Evolutionary conservation across 1,140 invertebrate species (phyloP).

Genomic region (Drosophila willistoni): DNA sequence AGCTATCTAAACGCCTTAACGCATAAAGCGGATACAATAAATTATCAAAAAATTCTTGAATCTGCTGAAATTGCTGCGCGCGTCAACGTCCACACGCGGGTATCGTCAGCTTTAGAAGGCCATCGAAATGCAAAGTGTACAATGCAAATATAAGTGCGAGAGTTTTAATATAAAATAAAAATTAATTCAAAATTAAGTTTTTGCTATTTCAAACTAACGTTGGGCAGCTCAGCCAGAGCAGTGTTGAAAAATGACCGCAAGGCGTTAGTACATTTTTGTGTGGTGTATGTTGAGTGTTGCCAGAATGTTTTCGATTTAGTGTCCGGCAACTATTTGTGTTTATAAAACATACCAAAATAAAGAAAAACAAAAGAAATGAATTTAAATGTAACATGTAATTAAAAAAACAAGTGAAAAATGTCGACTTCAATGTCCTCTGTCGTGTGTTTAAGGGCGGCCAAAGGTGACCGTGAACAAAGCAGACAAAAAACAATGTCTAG

Average conservation of each 20-base stretch:
- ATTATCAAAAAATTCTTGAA: background rate
- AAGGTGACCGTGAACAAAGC: slow-evolving; percentile 1
- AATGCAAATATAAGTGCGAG: background rate
- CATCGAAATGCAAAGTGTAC: background rate
- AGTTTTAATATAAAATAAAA: background rate
- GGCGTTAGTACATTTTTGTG: slow-evolving; percentile 14
- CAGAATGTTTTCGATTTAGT: slow-evolving; percentile 6
- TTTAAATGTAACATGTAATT: background rate
- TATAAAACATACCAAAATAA: slow-evolving; percentile 2
- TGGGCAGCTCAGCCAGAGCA: background rate
- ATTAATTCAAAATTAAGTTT: slow-evolving; percentile 13
- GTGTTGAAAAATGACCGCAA: slow-evolving; percentile 13
- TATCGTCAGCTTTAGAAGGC: background rate
- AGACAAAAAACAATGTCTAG: slow-evolving; percentile 14
- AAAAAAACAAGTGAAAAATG: background rate
- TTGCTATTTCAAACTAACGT: slow-evolving; percentile 9
- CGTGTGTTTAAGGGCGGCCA: background rate
- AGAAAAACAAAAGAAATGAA: background rate
- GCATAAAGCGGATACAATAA: slow-evolving; percentile 8
- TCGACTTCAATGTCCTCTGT: background rate
- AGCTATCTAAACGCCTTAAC: slow-evolving; percentile 67
- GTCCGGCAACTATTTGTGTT: slow-evolving; percentile 8
- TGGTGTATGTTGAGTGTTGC: background rate
- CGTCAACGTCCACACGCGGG: background rate
- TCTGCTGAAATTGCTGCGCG: slow-evolving; percentile 18